These are phyloP conservation scores for Procambarus clarkii DNA, from an alignment of 1,140 invertebrate species.

Conservation along the genomic window DNA sequence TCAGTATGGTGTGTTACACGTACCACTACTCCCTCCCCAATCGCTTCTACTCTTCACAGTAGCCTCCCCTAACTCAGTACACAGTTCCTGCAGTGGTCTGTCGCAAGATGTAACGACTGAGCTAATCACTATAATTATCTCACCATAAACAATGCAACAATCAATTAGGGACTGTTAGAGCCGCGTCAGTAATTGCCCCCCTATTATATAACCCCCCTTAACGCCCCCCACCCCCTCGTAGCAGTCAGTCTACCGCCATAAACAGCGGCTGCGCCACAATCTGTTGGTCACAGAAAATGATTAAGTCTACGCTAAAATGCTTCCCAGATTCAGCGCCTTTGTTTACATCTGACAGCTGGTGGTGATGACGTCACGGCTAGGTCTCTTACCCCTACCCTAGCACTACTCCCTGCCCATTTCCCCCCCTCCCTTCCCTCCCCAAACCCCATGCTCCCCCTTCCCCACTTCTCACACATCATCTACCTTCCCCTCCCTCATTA, in stretches of 20 bases:
- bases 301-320: neutral
- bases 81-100: neutral
- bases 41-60: neutral
- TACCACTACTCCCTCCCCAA: neutral
- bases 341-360: no score
- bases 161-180: constrained; percentile 57
- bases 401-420: neutral
- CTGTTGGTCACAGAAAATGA: neutral
- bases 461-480: neutral
- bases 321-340: no score
- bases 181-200: constrained; percentile 33
- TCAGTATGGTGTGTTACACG: neutral
- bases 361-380: no score
- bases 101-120: constrained; percentile 21
- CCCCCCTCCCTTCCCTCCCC: neutral
- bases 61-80: neutral
- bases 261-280: neutral
- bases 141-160: constrained; percentile 55
- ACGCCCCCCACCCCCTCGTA: neutral
- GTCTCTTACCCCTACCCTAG: no score
- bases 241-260: neutral
- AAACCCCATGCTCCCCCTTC: neutral
- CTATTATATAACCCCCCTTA: neutral
- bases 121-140: constrained; percentile 44
- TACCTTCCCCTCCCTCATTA: no score